Evolutionary conservation across 1,140 invertebrate species (phyloP), one percentile per base, ranked within the genome.

Genomic region (Heliconius congener): DNA sequence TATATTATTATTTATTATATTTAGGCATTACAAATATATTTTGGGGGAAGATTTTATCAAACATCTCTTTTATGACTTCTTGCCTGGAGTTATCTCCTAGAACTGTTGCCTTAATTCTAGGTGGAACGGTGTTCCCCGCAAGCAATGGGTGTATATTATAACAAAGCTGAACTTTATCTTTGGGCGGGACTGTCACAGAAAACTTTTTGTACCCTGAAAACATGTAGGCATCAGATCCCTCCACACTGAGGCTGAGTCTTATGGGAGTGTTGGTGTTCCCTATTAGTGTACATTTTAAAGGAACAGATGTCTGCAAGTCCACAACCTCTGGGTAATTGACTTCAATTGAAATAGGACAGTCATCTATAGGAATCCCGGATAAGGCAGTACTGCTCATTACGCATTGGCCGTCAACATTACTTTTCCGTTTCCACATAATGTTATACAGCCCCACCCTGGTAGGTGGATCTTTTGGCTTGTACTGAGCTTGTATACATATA

Each of bases 191-290:
- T 50, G 96, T 95, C 37, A 97, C 94, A 60, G 96, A 95, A 91
- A 98, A 97, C 93, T 98, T 97, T 95, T 98, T 98, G 84, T 98
- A 97, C 5, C 98, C 98, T 84, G 98, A 96, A 95, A 97, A 98
- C 97, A 98, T 98, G 87, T 98, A 99, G 16, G 96, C 96, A 90
- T 98, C 98, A 83, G 96, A 97, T 2, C 96, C 96, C 83, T 98
- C 97, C 94, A 98, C 97, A 75, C 95, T 96, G 18, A 98, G 89
- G 79, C 96, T 96, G 16, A 98, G 92, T 73, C 97, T 96, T 72
- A 98, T 95, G 13, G 98, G 96, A 80, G 95, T 95, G 37, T 95
- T 94, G 0, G 97, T 97, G 79, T 96, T 96, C 91, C 98, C 98
- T 82, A 95, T 95, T 73, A 99, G 93, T 73, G 95, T 95, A 88